A percentile compares a stretch with the other conserved stretches of the same genome.
These are phyloP conservation scores for Eupithecia subfuscata DNA, from an alignment of 2,888 invertebrate species.

Conservation along the genomic window DNA sequence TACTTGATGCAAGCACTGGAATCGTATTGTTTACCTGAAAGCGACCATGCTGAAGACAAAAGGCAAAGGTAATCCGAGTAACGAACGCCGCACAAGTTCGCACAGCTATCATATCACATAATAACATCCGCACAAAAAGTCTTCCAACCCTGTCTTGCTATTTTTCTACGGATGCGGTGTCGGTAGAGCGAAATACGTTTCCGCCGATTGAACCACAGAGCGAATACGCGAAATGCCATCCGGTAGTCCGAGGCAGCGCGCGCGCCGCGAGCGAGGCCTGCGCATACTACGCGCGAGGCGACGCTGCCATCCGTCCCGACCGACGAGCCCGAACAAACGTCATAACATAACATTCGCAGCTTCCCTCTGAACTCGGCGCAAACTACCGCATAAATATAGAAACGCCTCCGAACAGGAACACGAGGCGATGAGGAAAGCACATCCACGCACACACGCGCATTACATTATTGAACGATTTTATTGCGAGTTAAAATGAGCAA, in stretches of 20 bases:
- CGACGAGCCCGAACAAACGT: constrained; percentile 58
- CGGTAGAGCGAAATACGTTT: constrained; percentile 40
- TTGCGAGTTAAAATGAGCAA: constrained; percentile 33
- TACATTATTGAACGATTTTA: constrained; percentile 31
- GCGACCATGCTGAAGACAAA: constrained; percentile 50
- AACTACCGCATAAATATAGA: constrained; percentile 80
- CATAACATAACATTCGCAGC: constrained; percentile 68
- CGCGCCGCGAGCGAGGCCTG: constrained; percentile 58
- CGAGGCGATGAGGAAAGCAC: constrained; percentile 66
- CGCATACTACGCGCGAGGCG: constrained; percentile 46
- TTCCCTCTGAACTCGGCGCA: constrained; percentile 75
- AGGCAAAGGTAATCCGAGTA: constrained; percentile 45
- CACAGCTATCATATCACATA: constrained; percentile 58
- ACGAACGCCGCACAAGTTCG: constrained; percentile 46
- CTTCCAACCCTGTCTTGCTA: constrained; percentile 49
- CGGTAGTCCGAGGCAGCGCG: constrained; percentile 40
- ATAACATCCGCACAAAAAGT: constrained; percentile 60
- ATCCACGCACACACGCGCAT: constrained; percentile 49
- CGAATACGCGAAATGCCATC: constrained; percentile 53
- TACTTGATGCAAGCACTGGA: constrained; percentile 1
- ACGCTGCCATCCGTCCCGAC: constrained; percentile 16
- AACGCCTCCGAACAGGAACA: constrained; percentile 75
- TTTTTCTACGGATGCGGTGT: constrained; percentile 54
- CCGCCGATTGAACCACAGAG: constrained; percentile 29
- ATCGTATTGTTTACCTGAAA: constrained; percentile 53